Evolutionary conservation across 1,140 invertebrate genomes (phyloP).

Genomic region (Drosophila paulistorum): DNA sequence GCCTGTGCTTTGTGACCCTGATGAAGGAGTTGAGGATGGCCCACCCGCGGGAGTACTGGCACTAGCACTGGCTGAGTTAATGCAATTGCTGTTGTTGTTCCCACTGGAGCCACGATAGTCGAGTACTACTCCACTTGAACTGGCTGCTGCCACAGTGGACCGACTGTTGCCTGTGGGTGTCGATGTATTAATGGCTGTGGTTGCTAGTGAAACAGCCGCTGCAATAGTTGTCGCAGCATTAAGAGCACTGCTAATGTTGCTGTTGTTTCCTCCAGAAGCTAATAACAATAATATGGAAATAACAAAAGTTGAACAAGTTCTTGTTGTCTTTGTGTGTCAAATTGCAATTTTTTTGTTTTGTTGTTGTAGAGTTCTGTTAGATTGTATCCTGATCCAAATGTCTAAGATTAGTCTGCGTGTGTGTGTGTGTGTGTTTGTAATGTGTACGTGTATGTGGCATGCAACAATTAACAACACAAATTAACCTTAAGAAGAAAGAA

Average conservation of each 20-base stretch:
- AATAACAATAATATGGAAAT: slow-evolving; percentile 44
- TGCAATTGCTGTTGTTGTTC: slow-evolving; percentile 29
- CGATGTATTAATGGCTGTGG: slow-evolving; percentile 73
- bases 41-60: slow-evolving; percentile 21
- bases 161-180: slow-evolving; percentile 66
- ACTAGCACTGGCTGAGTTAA: slow-evolving; percentile 21
- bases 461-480: slow-evolving; percentile 44
- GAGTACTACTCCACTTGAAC: slow-evolving; percentile 50
- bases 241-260: slow-evolving; percentile 48
- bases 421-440: not conserved
- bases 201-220: slow-evolving; percentile 67
- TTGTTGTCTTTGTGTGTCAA: slow-evolving; percentile 36
- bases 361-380: slow-evolving; percentile 43
- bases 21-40: not conserved
- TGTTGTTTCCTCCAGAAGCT: slow-evolving; percentile 61
- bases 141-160: slow-evolving; percentile 49
- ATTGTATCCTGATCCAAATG: slow-evolving; percentile 41
- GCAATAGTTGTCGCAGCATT: slow-evolving; percentile 67
- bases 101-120: slow-evolving; percentile 52
- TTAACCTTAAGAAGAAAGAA: slow-evolving; percentile 36
- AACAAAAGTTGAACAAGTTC: slow-evolving; percentile 49
- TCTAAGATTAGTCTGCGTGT: slow-evolving; percentile 37
- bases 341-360: slow-evolving; percentile 32
- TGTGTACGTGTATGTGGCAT: slow-evolving; percentile 30
- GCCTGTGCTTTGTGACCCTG: slow-evolving; percentile 10